Base-by-base conservation (phyloP, 2,797 vertebrate species). In the Danio tinwini region DNA sequence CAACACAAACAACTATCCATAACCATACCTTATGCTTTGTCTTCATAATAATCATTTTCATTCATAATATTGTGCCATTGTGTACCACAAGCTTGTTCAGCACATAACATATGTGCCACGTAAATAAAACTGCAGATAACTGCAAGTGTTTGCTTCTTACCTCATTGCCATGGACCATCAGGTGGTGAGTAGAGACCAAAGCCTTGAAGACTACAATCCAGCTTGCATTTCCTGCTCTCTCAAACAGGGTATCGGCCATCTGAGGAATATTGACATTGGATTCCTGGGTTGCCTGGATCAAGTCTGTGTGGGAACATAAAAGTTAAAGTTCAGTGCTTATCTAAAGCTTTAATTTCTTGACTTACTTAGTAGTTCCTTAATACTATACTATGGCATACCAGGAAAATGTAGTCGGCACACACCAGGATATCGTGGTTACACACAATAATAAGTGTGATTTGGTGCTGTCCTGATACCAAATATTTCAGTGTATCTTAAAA, bases 191-290 rank as follows among this genome's bases (percentile, higher is more conserved):
- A 80, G 97, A 94, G 90, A 98, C 95, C 93, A 99, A 95, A 72
- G 98, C 97, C 92, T 99, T 99, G 92, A 97, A 99, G 70, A 99
- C 98, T 21, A 99, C 98, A 88, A 99, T 95, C 98, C 98, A 99
- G 95, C 97, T 99, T 90, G 97, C 98, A 12, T 98, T 99, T 1
- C 96, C 97, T 5, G 94, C 97, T 89, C 98, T 91, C 90, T 99
- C 98, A 89, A 99, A 95, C 88, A 99, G 93, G 0, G 96, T 99
- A 89, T 99, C 98, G 0, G 97, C 97, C 97, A 99, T 97, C 92
- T 97, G 96, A 78, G 98, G 96, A 86, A 99, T 94, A 83, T 98
- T 99, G 81, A 99, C 98, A 0, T 95, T 99, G 86, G 97, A 94
- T 89, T 99, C 98, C 81, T 98, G 96, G 76, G 97, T 98, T 82